Base-by-base conservation (phyloP, 1,140 invertebrate genomes). In the Brachionus plicatilis region DNA sequence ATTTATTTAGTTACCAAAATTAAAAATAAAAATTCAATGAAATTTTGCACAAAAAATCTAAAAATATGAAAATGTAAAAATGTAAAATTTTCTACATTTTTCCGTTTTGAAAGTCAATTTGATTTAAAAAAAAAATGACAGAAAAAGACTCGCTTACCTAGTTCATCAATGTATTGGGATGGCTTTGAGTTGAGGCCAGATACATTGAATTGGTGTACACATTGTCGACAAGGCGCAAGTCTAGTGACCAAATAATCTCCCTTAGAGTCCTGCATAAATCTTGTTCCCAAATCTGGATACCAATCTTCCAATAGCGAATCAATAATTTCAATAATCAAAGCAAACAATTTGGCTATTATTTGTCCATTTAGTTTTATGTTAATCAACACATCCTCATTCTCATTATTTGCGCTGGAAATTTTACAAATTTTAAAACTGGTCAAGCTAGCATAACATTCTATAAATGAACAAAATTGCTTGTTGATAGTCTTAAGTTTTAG, bases 271-370 rank as follows among this genome's bases (percentile, higher is more conserved):
- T 99, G 97, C 1, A 96, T 95, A 90, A 99, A 99, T 60, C 97
- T 92, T 1, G 96, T 98, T 6, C 97, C 94, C 65, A 96, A 90
- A 0, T 95, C 95, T 0, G 96, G 96, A 90, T 97, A 98, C 97
- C 97, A 99, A 89, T 99, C 97, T 89, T 99, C 97, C 0, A 99
- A 89, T 27, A 99, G 89, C 75, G 96, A 94, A 88, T 99, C 97
- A 86, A 99, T 95, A 65, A 82, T 82, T 68, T 82, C 79, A 68
- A 82, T 82, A 27, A 82, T 82, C 27, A 82, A 66, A 65, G 79
- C 79, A 37, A 82, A 82, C 5, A 82, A 37, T 82, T 82, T 82
- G 33, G 60, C 24, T 41, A 43, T 14, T 11, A 82, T 65, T 45
- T 82, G 79, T 43, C 27, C 41, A 65, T 82, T 68, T 11, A 60